Evolutionary conservation across 2,888 invertebrate genomes (phyloP), one percentile per base, ranked within the genome.

Genomic region (Ophion ventricosus): DNA sequence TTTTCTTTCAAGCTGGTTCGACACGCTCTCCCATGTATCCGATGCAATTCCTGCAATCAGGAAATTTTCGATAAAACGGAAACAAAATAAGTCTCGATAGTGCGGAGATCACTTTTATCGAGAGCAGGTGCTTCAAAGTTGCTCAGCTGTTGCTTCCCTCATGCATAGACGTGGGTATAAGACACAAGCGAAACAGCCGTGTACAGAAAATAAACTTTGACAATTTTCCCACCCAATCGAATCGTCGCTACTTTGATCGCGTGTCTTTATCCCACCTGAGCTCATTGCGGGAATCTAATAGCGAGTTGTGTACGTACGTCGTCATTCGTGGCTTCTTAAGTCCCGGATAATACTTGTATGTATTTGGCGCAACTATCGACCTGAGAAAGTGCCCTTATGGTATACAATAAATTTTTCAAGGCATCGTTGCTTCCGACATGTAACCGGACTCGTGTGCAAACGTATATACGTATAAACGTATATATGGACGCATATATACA

Each of bases 121-220:
- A 88, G 87, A 88, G 91, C 91, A 92, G 92, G 92, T 92, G 92
- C 88, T 90, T 88, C 86, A 86, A 90, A 89, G 88, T 88, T 88
- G 89, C 90, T 92, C 92, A 92, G 92, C 92, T 92, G 92, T 91
- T 92, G 92, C 92, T 91, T 91, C 89, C 86, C 77, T 67, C 20
- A 67, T 61, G 67, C 11, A 20, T 29, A 72, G 67, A 57, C 49
- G 10, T 7, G 26, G 8, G 25, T 57, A 59, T 40, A 40, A 49
- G 35, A 1, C 40, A 59, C 26, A 40, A 11, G 17, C n/a, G 49
- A 63, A n/a, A 23, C 17, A 26, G 40, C 23, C 7, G 11, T 5
- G 8, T 20, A 74, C 14, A 7, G 3, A 72, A 49, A 49, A 78
- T 25, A 29, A 70, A 25, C 54, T 25, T 56, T 25, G 2, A 26